Evolutionary conservation across 1,140 invertebrate genomes (phyloP), one percentile per base, ranked within the genome.

Genomic region (Cheumatopsyche charites): DNA sequence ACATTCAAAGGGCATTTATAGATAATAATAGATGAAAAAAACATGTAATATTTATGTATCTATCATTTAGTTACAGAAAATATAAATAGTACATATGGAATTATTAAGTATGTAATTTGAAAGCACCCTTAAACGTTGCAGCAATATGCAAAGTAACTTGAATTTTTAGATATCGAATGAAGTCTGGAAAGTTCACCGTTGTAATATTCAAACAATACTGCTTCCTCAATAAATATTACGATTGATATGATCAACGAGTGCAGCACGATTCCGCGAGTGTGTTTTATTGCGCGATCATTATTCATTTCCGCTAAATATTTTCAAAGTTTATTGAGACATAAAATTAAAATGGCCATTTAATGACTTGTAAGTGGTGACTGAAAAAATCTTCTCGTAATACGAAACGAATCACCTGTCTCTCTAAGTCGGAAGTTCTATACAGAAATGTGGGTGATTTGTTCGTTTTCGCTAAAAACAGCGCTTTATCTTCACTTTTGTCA

Each of bases 241-340:
- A 58, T 58, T 58, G 55, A 58, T 58, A 58, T 58, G 55, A 58
- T 58, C 55, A 26, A 58, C 19, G 55, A 58, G 55, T 25, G 21
- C 55, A 19, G 15, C 19, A 3, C 23, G 21, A 25, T 12, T 23
- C 55, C 55, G 21, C 23, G 21, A 25, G 19, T 58, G 55, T 13
- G 55, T 41, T 63, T 63, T 63, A 63, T 63, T 63, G 62, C 62
- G 1, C 42, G 42, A 42, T 63, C 62, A 42, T 63, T 63, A 45
- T 45, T 63, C 62, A 63, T 63, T 63, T 63, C 62, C 62, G 62
- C 42, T 42, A 63, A 63, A 63, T 42, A 63, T 42, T 63, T 63
- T 63, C 21, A 63, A 63, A 42, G 62, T 63, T 63, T 63, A 63
- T 63, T 63, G 62, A 63, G 62, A 42, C 62, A 63, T 63, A 63